Evolutionary conservation across 2,113 vertebrate species (phyloP), one percentile per base, ranked within the genome.

Genomic region (Riparia riparia): DNA sequence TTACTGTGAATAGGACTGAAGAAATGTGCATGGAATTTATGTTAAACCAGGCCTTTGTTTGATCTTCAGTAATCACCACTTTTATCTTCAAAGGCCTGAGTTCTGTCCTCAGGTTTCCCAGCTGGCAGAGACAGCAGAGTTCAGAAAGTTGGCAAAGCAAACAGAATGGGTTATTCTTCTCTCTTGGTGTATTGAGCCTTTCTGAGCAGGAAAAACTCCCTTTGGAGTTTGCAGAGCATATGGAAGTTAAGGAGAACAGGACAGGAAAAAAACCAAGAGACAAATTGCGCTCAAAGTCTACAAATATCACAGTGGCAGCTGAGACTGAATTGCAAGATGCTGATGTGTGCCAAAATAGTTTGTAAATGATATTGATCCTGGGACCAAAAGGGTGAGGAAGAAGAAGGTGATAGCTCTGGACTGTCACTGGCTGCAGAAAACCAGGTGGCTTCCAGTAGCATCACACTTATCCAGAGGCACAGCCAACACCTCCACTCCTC

Each of bases 91-190:
- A 82, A 92, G 53, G 57, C 25, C 21, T 79, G 25, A 31, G 28
- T 92, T 95, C 39, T 94, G 85, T 54, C 82, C 91, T 96, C 85
- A 90, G 79, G 76, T 92, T 94, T 95, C 71, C 49, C 51, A 64
- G 60, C 82, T 88, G 79, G 57, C 76, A 81, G 34, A 58, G 42
- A 39, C 57, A 93, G 37, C 47, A 54, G 65, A 73, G 74, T 77
- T 90, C 74, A 90, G 51, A 77, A 61, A 77, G 64, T 17, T 92
- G 74, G 82, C 64, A 89, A 93, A 94, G 44, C 22, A 24, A 60
- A 77, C 51, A 92, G 61, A 90, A 69, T 49, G 37, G 32, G 39
- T 88, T 90, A 66, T 90, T 89, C 49, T 90, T 92, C 56, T 86
- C 29, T 65, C 32, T 13, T 5, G 6, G 10, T 41, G 31, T 31